Conservation (phyloP, 2,797 vertebrate genomes). For the Neostethus bicornis region DNA sequence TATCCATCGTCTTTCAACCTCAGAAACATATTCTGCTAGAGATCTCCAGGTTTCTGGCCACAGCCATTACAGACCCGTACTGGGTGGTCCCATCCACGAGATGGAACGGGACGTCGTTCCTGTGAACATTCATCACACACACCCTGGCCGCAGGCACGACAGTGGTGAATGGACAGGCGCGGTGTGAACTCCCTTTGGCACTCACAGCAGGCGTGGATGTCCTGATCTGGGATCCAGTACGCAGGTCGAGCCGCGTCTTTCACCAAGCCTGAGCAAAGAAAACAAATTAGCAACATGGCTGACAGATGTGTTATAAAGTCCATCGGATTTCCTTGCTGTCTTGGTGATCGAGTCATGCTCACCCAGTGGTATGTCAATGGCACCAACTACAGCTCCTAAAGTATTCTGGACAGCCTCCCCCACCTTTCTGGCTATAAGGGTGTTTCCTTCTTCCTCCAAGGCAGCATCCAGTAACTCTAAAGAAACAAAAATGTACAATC, state of each 20-base stretch:
- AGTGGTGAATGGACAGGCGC: slow-evolving; percentile 97
- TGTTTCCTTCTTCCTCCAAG: slow-evolving; percentile 89
- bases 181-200: slow-evolving; percentile 92
- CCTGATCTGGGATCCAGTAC: slow-evolving; percentile 98
- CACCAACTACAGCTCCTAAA: slow-evolving; percentile 93
- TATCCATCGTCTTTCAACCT: not conserved
- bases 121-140: slow-evolving; percentile 95
- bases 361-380: slow-evolving; percentile 98
- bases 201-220: slow-evolving; percentile 90
- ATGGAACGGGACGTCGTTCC: slow-evolving; percentile 90
- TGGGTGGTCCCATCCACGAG: slow-evolving; percentile 97
- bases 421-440: slow-evolving; percentile 94
- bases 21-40: slow-evolving; percentile 80
- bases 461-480: slow-evolving; percentile 81
- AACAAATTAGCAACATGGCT: not conserved
- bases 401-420: slow-evolving; percentile 98
- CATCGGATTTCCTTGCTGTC: not conserved
- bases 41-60: slow-evolving; percentile 94
- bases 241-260: slow-evolving; percentile 95
- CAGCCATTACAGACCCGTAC: slow-evolving; percentile 93
- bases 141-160: slow-evolving; percentile 95
- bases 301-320: not conserved
- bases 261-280: slow-evolving; percentile 82
- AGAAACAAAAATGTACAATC: slow-evolving; percentile 2
- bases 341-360: slow-evolving; percentile 47